Evolutionary conservation across 2,888 invertebrate genomes (phyloP), one percentile per base, ranked within the genome.

Genomic region (Cerceris rybyensis): DNA sequence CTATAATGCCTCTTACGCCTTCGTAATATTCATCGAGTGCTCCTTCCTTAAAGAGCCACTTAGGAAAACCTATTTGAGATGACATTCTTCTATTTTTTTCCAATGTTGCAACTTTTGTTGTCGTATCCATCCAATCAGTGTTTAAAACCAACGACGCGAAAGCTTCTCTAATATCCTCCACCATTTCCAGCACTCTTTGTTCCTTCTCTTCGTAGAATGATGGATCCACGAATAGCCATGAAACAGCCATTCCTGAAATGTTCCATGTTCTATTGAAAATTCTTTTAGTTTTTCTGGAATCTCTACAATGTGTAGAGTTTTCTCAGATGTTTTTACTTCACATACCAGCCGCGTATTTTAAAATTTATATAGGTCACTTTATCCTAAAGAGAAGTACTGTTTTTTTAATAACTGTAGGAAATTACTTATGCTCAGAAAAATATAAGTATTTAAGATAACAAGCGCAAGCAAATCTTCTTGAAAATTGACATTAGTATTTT

Each of bases 91-190:
- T 94, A 2, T 95, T 96, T 91, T 97, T 97, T 82, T 95, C 95
- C 70, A 96, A 94, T 0, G 97, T 96, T 7, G 95, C 95, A 41
- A 93, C 84, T 91, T 97, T 97, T 0, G 97, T 97, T 66, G 93
- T 90, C 39, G 93, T 92, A 87, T 97, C 97, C 96, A 97, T 97
- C 97, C 97, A 97, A 70, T 93, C 94, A 0, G 95, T 93, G 65
- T 93, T 91, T 0, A 93, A 93, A 0, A 97, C 96, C 67, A 96
- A 92, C 64, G 94, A 93, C 0, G 95, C 94, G 87, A 97, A 95
- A 0, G 96, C 94, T 42, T 94, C 93, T 88, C 96, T 95, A 83
- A 97, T 95, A 87, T 96, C 95, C n/a, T 93, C 92, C 46, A 97
- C 87, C 97, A 97, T 97, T 84, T 94, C 93, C 84, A 94, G 93